These are phyloP conservation scores for Uromys caudimaculatus DNA, from an alignment of 2,797 vertebrate species.

Conservation along the genomic window DNA sequence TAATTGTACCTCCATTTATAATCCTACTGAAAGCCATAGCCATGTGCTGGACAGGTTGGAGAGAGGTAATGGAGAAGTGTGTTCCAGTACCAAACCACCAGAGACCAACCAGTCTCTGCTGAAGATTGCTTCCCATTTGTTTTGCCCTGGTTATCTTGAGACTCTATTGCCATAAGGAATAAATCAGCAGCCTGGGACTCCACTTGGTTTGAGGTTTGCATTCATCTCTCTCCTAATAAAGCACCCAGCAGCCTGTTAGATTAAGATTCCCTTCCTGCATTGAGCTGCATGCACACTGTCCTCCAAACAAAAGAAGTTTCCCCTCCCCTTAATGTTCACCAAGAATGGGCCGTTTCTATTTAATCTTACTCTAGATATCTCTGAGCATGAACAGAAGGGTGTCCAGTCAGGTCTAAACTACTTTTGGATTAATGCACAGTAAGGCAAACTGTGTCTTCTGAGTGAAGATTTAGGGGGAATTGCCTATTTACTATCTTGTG, in stretches of 20 bases:
- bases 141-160: background rate
- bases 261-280: background rate
- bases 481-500: background rate
- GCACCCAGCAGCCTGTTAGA: background rate
- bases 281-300: background rate
- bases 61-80: background rate
- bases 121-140: background rate
- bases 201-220: background rate
- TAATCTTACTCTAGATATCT: background rate
- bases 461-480: background rate
- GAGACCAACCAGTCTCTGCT: too few relatives aligned
- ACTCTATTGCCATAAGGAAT: too few relatives aligned
- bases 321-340: background rate
- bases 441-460: background rate
- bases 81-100: background rate
- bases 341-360: background rate
- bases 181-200: background rate
- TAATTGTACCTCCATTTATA: conserved; percentile 91
- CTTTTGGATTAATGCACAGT: background rate
- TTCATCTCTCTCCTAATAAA: background rate
- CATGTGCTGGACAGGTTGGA: background rate
- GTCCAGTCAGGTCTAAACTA: background rate
- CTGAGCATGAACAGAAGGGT: background rate
- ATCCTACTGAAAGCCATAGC: background rate
- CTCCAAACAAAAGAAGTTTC: background rate